Conservation (phyloP, 2,113 vertebrate genomes). For the Sceloporus tristichus region DNA sequence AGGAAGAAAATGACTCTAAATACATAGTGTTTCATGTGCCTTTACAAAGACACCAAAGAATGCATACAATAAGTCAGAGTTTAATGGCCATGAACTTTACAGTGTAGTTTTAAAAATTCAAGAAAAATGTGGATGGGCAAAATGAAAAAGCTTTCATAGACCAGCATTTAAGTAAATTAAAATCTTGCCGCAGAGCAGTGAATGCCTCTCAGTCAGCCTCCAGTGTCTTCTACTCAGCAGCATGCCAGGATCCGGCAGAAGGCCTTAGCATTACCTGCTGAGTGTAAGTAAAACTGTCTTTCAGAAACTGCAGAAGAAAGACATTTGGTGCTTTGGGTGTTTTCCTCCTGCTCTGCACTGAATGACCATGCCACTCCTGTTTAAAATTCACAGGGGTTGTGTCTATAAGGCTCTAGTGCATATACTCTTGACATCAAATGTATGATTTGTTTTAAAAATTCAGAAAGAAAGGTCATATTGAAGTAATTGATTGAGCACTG, state of each 20-base stretch:
- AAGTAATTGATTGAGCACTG: slow-evolving; percentile 33
- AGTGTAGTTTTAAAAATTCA: slow-evolving; percentile 51
- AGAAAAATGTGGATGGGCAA: slow-evolving; percentile 49
- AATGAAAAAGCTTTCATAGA: slow-evolving; percentile 62
- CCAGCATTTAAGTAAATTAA: slow-evolving; percentile 58
- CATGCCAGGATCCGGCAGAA: slow-evolving; percentile 32
- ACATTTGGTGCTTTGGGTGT: slow-evolving; percentile 4
- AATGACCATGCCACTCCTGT: not conserved
- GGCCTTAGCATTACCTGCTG: slow-evolving; percentile 59
- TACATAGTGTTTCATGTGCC: slow-evolving; percentile 31
- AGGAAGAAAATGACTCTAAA: slow-evolving; percentile 15
- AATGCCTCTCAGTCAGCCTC: slow-evolving; percentile 51
- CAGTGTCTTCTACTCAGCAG: slow-evolving; percentile 53
- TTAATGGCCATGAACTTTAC: slow-evolving; percentile 65
- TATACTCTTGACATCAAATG: slow-evolving; percentile 35
- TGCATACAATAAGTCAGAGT: slow-evolving; percentile 49
- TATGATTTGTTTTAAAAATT: slow-evolving; percentile 6
- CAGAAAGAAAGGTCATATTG: slow-evolving; percentile 49
- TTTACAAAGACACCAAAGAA: slow-evolving; percentile 53
- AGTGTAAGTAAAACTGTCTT: slow-evolving; percentile 59
- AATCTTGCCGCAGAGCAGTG: slow-evolving; percentile 54
- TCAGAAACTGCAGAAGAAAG: slow-evolving; percentile 54
- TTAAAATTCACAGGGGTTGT: slow-evolving; percentile 34
- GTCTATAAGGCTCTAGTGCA: slow-evolving; percentile 22
- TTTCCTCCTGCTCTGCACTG: slow-evolving; percentile 41